Conservation (phyloP, 2,797 vertebrate species). For the Bryconaethiops microstoma region DNA sequence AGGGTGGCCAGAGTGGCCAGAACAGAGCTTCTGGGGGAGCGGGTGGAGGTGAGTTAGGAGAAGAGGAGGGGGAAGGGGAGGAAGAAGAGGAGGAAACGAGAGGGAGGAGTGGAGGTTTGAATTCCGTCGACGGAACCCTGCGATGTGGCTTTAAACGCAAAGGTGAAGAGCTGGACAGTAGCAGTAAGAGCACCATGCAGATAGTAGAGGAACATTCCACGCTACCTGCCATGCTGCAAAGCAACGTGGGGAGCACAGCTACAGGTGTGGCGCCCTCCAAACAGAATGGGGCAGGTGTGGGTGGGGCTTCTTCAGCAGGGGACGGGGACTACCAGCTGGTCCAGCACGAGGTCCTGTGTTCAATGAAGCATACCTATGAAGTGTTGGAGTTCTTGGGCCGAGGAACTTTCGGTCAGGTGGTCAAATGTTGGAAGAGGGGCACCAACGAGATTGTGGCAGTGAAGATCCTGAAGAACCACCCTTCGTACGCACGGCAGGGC, state of each 20-base stretch:
- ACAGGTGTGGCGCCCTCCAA: constrained; percentile 75
- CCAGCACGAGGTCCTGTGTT: constrained; percentile 93
- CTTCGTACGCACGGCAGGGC: constrained; percentile 95
- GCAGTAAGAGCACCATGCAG: constrained; percentile 86
- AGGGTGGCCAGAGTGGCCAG: constrained; percentile 55
- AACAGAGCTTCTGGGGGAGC: constrained; percentile 27
- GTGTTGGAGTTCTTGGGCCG: constrained; percentile 95
- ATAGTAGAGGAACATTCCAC: constrained; percentile 91
- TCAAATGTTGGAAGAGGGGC: constrained; percentile 97
- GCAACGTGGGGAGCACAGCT: constrained; percentile 82
- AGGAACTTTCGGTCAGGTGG: constrained; percentile 96
- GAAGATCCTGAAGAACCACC: constrained; percentile 97
- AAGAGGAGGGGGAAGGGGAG: constrained; percentile 26
- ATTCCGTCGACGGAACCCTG: constrained; percentile 77
- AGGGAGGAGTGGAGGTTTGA: constrained; percentile 65
- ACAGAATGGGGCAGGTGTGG: constrained; percentile 72
- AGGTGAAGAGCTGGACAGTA: constrained; percentile 80
- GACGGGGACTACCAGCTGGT: constrained; percentile 97
- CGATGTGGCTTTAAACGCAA: constrained; percentile 90
- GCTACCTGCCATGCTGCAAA: constrained; percentile 92
- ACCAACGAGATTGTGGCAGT: constrained; percentile 94
- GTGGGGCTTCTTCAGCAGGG: constrained; percentile 81
- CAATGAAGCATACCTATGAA: constrained; percentile 93
- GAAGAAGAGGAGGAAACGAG: constrained; percentile 39
- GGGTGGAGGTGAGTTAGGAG: constrained; percentile 29